Base-by-base conservation (phyloP, 2,113 vertebrate species). In the Brachyhypopomus occidentalis region DNA sequence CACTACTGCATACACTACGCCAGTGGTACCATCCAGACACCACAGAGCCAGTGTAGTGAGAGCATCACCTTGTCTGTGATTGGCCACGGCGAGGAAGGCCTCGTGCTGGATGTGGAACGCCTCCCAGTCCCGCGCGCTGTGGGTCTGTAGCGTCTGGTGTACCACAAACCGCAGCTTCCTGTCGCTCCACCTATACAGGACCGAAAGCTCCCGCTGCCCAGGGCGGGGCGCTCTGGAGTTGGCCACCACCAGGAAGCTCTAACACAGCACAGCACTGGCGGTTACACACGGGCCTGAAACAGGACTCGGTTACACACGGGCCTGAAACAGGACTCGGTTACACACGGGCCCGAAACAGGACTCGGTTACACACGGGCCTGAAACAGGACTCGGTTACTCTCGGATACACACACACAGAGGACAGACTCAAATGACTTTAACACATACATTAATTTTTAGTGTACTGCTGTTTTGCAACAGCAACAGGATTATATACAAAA, bases 101-200 rank as follows among this genome's bases (percentile, higher is more conserved):
- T 96, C 93, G 66, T 95, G 94, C 3, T 95, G 90, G 64, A 99
- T 95, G 79, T 84, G 86, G 55, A 99, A 99, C 11, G 96, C 95
- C 89, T 99, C 98, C 97, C 97, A 98, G 91, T 99, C 97, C 22
- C 95, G 92, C 36, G 98, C 98, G 0, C 95, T 91, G 89, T 97
- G 94, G 0, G 98, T 99, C 86, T 85, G 60, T 55, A 99, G 90
- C 27, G 90, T 91, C 91, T 99, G 98, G 88, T 97, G 94, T 0
- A 66, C 83, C 0, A 94, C 0, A 77, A 99, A 99, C 55, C 91
- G 93, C 34, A 85, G 90, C 63, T 92, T 94, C 34, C 91, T 89
- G 36, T 2, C 83, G 86, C 91, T 95, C 95, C 95, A 96, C 71
- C 94, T 95, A 88, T 95, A 96, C 20, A 96, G 95, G 0, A 94